Base-by-base conservation (phyloP, 2,888 invertebrate species). In the Stenolophus ochropezus region DNA sequence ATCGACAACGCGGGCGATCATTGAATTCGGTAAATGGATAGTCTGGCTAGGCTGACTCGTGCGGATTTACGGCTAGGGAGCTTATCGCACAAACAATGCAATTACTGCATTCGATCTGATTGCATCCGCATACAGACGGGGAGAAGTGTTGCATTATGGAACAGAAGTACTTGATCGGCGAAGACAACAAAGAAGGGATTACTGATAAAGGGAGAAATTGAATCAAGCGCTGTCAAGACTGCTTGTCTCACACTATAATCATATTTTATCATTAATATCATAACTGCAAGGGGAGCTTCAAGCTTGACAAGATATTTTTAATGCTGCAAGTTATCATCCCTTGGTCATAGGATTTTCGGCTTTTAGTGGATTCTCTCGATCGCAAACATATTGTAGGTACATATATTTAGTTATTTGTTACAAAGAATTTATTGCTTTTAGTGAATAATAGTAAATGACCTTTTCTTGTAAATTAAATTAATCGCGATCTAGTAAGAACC, bases 31-130 rank as follows among this genome's bases (percentile, higher is more conserved):
- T 76, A 76, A 56, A 53, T 56, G 33, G 75, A 76, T 56, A 33
- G 75, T 14, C 14, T 42, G 33, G 33, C 33, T 42, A 56, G 20
- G 16, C 56, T 23, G 56, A 76, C 33, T 56, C 14, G 16, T 25
- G 23, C 25, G 27, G 51, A 76, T 56, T 51, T 51, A 27, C 56
- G 56, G 53, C 25, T 51, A 76, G 51, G 56, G 75, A 56, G 51
- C 51, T 76, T 76, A 76, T 76, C 56, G 51, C 56, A 53, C 53
- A 76, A 76, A 76, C 56, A 76, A 76, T 76, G 75, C 75, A 76
- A 76, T 76, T 76, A 76, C 56, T 23, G 23, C 53, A 76, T 56
- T 56, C 25, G 56, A 76, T 76, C 75, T 76, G 75, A 76, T 76
- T 76, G 56, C 56, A 76, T 76, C 53, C 75, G 56, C n/a, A 76